Evolutionary conservation across 37 sponge, comb jelly and placozoan species (phyloP).

Genomic region (Lycopodina hypogea): DNA sequence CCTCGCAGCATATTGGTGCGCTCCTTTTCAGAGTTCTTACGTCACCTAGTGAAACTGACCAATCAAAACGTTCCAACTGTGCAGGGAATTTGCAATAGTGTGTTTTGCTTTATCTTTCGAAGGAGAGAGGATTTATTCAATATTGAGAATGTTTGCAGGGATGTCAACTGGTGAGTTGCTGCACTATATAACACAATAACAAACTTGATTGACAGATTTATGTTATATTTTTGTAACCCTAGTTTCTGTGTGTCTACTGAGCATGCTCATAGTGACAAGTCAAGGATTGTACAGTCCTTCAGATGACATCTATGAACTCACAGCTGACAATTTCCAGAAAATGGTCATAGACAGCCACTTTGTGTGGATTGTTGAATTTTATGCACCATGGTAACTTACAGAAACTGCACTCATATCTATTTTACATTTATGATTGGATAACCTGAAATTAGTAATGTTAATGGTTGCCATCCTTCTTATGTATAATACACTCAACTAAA

Average conservation of each 20-base stretch:
- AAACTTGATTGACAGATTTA: neutral
- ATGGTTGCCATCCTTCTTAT: neutral
- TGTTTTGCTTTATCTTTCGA: neutral
- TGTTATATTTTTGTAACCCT: neutral
- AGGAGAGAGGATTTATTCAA: neutral
- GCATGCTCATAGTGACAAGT: neutral
- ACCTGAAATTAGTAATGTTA: neutral
- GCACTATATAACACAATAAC: no score
- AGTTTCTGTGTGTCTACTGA: neutral
- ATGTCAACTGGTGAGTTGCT: conserved; percentile 6
- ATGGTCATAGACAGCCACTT: conserved; percentile 72
- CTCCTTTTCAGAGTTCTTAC: conserved; percentile 3
- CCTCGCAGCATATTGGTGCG: conserved; percentile 12
- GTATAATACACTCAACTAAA: no score
- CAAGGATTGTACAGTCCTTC: conserved; percentile 60
- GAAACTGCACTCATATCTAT: neutral
- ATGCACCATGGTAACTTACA: conserved; percentile 95
- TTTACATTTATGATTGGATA: neutral
- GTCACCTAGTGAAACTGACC: conserved; percentile 14
- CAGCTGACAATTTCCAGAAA: conserved; percentile 80
- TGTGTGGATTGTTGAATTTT: conserved; percentile 98
- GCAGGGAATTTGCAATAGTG: neutral
- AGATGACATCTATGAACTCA: conserved; percentile 83
- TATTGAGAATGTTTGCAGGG: no score
- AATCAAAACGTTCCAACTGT: conserved; percentile 49